Base-by-base conservation (phyloP, 2,888 invertebrate species). In the Oscheius sp. region DNA sequence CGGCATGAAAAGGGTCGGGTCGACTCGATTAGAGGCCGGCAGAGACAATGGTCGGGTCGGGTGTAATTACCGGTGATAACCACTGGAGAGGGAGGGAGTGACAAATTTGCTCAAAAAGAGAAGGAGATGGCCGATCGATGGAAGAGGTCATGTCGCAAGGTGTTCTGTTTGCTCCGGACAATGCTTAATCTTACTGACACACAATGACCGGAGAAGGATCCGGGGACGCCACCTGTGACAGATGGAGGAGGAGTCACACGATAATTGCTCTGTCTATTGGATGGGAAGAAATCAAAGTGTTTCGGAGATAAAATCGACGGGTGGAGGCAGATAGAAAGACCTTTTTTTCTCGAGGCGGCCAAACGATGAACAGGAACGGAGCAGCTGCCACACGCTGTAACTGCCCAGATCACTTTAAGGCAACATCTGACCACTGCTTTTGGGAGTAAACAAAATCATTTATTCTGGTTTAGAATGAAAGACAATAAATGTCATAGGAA, bases 141-240 rank as follows among this genome's bases (percentile, higher is more conserved):
- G 46, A 20, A 46, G 27, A 31, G 64, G 64, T 46, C 61, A 61
- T 58, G 58, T 58, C 42, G 58, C 25, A 17, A 61, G 61, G 45
- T 61, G 61, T 61, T 61, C 42, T 61, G 17, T 61, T 61, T 39
- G 42, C 45, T 20, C 20, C 27, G 31, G 61, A 61, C 61, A 61
- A 61, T 61, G 45, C 39, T n/a, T 61, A 61, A 61, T 39, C 61
- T 31, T 29, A 45, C 27, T 29, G 31, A 27, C 42, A 61, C 42
- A 42, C 20, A 45, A n/a, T 6, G 23, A 17, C 5, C 25, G 23
- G 37, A 37, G 37, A 37, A 37, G 37, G 37, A 37, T 4, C 42
- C 17, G 4, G 4, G 12, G 42, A 42, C 42, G 42, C 15, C 42
- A 42, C 42, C 42, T 42, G 42, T 12, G 42, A 42, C 15, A 42